These are phyloP conservation scores for Amblyopsis hoosieri DNA, from an alignment of 2,797 vertebrate genomes.

Conservation along the genomic window DNA sequence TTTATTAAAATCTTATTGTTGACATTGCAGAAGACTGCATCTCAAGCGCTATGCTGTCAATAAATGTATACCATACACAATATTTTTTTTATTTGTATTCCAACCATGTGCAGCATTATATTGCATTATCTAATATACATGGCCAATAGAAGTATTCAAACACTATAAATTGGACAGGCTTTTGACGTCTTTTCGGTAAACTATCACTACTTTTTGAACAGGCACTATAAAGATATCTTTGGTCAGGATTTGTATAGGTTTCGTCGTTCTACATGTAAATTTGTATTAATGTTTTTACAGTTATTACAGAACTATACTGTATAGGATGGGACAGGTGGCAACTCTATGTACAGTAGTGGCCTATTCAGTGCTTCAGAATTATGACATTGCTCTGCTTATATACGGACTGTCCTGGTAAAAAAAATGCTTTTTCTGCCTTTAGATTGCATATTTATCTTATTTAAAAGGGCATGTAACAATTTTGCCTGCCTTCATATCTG, in stretches of 20 bases:
- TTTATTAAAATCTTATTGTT: slow-evolving; percentile 45
- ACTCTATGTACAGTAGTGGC: slow-evolving; percentile 43
- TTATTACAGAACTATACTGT: slow-evolving; percentile 23
- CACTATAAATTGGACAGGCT: background rate
- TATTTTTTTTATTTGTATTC: too few species aligned
- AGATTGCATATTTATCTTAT: slow-evolving; percentile 41
- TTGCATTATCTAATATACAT: too few species aligned
- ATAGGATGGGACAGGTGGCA: slow-evolving; percentile 30
- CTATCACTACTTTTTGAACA: slow-evolving; percentile 17
- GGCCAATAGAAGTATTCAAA: background rate
- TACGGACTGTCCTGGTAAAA: slow-evolving; percentile 11
- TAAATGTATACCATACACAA: slow-evolving; percentile 12
- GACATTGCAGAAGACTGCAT: slow-evolving; percentile 36
- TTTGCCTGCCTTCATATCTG: slow-evolving; percentile 58
- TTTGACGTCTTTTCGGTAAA: slow-evolving; percentile 39
- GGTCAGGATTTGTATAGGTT: slow-evolving; percentile 26
- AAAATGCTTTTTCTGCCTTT: slow-evolving; percentile 34
- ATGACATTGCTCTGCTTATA: slow-evolving; percentile 36
- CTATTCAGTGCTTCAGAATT: slow-evolving; percentile 28
- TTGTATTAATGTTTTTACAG: slow-evolving; percentile 17
- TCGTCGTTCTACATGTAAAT: slow-evolving; percentile 21
- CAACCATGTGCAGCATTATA: slow-evolving; percentile 14
- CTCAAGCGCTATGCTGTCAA: slow-evolving; percentile 57
- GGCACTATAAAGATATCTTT: slow-evolving; percentile 42
- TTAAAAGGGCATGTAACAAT: slow-evolving; percentile 37